A percentile compares a stretch with the other conserved stretches of the same genome.
These are phyloP conservation scores for Microtus ochrogaster DNA, from an alignment of 2,113 vertebrate species.

Conservation along the genomic window DNA sequence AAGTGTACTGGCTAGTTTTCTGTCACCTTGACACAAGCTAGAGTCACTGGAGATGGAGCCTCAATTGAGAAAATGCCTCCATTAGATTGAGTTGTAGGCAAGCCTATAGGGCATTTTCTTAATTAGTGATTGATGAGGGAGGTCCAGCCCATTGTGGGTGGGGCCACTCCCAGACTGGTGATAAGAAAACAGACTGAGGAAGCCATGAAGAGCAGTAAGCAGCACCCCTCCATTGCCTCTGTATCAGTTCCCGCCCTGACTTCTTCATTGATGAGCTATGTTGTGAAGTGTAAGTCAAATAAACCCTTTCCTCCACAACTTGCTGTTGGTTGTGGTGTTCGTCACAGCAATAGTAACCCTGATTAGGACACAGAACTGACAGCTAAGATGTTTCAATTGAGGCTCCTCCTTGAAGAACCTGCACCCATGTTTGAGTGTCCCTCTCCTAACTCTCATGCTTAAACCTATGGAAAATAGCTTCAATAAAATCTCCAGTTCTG, in stretches of 20 bases:
- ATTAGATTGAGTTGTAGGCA: neutral
- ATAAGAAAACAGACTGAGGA: neutral
- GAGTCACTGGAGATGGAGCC: neutral
- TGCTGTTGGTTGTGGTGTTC: neutral
- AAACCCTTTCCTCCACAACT: neutral
- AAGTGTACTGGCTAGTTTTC: neutral
- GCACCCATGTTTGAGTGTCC: neutral
- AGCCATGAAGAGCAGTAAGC: neutral
- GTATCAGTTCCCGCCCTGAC: neutral
- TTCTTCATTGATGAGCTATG: neutral
- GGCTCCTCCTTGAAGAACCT: neutral
- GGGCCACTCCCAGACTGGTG: neutral
- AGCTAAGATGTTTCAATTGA: neutral
- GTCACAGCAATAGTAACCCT: neutral
- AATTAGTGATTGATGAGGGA: neutral
- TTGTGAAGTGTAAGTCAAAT: neutral
- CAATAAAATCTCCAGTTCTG: neutral
- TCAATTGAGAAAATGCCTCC: neutral
- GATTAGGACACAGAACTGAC: neutral
- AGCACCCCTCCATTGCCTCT: neutral
- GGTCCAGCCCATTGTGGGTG: neutral
- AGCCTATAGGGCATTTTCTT: neutral
- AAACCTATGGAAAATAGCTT: neutral
- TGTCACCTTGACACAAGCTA: neutral
- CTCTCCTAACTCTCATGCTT: neutral